phyloP scores from a whole-genome alignment of 2,888 invertebrate genomes.

The Polia nebulosa region DNA sequence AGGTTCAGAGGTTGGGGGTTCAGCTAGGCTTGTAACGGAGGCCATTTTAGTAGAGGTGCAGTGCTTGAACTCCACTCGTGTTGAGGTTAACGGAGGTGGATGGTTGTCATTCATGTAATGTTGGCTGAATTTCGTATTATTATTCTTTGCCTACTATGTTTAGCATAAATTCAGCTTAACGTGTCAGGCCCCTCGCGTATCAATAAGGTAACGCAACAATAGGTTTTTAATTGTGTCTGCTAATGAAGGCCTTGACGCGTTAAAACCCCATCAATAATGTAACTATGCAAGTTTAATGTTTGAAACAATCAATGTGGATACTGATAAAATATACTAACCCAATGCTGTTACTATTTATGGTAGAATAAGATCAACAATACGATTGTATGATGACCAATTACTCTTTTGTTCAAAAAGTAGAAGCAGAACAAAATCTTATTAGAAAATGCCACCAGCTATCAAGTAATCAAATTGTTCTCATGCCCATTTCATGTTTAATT shows the following conservation, averaged over 20 bases:
- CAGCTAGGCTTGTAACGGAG: not conserved
- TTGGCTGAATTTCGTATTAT: not conserved
- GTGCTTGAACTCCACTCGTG: not conserved
- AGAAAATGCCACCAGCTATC: not conserved
- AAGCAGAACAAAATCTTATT: not conserved
- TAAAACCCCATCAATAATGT: not conserved
- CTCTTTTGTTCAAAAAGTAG: not conserved
- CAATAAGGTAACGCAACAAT: too few species aligned
- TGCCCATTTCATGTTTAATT: not conserved
- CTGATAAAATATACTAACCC: not conserved
- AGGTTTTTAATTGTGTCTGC: too few species aligned
- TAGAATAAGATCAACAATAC: not conserved
- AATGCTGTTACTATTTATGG: not conserved
- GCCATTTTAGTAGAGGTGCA: not conserved
- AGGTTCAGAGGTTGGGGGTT: too few species aligned
- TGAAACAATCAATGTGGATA: not conserved
- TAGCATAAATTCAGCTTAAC: not conserved
- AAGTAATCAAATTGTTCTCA: not conserved
- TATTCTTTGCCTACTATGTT: not conserved
- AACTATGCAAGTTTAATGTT: not conserved
- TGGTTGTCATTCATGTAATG: not conserved
- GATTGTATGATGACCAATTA: not conserved
- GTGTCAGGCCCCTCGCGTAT: too few species aligned
- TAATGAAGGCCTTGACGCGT: too few species aligned
- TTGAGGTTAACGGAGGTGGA: not conserved